Conservation (phyloP, 2,888 invertebrate genomes). For the Crematogaster levior region DNA sequence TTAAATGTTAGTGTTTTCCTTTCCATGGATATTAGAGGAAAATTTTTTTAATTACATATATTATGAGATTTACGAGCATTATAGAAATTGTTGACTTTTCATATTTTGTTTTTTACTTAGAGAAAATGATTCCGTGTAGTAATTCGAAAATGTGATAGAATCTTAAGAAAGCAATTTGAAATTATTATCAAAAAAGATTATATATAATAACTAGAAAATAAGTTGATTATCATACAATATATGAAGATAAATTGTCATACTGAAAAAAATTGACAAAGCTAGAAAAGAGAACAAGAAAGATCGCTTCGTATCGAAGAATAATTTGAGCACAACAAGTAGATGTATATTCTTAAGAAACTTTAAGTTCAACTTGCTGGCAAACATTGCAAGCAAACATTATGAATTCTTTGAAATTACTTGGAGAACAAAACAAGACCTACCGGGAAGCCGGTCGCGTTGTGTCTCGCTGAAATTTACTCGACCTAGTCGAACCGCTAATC, state of each 20-base stretch:
- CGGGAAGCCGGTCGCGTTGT: slow-evolving; percentile 11
- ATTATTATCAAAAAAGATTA: slow-evolving; percentile 3
- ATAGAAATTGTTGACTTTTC: background rate
- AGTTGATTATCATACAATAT: background rate
- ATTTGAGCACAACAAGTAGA: background rate
- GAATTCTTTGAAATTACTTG: slow-evolving; percentile 24
- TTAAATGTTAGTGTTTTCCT: background rate
- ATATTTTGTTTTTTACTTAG: background rate
- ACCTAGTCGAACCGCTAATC: slow-evolving; percentile 44
- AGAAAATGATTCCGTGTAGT: background rate
- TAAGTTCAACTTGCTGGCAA: background rate
- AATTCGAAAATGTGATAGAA: background rate
- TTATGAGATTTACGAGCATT: too few species aligned
- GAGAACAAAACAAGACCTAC: slow-evolving; percentile 33
- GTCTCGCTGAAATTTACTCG: slow-evolving; percentile 44
- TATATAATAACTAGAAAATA: background rate
- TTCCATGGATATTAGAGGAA: background rate
- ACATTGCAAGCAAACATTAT: background rate
- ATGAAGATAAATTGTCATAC: too few species aligned
- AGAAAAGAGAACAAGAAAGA: background rate
- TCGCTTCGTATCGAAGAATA: background rate
- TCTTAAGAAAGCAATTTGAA: background rate
- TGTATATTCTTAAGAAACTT: background rate
- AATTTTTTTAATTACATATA: background rate
- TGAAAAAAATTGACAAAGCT: background rate